These are phyloP conservation scores for Eurois occulta DNA, from an alignment of 2,888 invertebrate genomes.

Conservation along the genomic window DNA sequence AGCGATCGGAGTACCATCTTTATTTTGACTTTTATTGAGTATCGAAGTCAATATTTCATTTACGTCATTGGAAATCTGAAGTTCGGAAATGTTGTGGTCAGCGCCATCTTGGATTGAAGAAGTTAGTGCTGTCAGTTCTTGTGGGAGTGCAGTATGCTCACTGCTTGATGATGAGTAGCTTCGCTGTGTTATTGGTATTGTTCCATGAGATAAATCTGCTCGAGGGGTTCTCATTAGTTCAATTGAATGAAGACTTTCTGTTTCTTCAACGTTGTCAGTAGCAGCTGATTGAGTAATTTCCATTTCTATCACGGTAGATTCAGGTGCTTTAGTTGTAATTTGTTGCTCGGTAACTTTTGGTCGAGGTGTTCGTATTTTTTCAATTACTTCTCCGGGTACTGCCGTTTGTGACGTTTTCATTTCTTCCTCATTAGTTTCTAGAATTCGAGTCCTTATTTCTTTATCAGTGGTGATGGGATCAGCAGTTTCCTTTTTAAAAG, in stretches of 20 bases:
- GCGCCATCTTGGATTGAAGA: constrained; percentile 14
- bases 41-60: constrained; percentile 38
- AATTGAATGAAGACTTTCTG: background rate
- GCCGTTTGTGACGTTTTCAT: background rate
- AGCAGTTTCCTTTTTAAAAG: background rate
- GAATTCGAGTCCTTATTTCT: background rate
- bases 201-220: constrained; percentile 20
- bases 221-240: constrained; percentile 36
- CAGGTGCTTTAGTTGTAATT: background rate
- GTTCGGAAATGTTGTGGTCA: background rate
- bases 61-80: constrained; percentile 45
- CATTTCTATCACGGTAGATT: background rate
- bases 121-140: constrained; percentile 2
- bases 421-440: background rate
- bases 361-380: background rate
- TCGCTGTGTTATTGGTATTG: background rate
- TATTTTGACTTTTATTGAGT: constrained; percentile 29
- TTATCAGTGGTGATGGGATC: background rate
- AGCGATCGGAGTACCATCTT: background rate
- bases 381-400: background rate
- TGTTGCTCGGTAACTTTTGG: background rate
- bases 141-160: background rate
- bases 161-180: background rate
- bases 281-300: background rate
- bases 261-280: background rate